Evolutionary conservation across 1,140 invertebrate species (phyloP).

Genomic region (Thrips palmi): DNA sequence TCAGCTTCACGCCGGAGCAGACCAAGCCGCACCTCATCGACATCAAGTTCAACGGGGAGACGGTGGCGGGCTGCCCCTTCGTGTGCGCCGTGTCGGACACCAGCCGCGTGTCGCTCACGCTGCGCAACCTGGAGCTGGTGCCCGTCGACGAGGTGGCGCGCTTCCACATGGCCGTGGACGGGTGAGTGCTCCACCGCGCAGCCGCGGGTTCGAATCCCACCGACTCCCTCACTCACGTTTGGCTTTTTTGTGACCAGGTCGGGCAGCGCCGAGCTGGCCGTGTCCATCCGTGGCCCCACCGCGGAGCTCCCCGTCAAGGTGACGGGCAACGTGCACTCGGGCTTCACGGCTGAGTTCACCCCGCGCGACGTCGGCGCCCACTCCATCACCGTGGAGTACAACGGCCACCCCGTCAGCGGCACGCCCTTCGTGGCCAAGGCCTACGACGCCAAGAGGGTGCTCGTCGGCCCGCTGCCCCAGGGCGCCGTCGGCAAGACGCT

Average conservation of each 20-base stretch:
- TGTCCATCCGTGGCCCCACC: too few relatives aligned
- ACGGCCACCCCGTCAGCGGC: conserved; percentile 71
- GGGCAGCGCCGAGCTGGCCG: too few relatives aligned
- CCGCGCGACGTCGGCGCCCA: conserved; percentile 79
- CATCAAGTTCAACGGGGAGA: conserved; percentile 95
- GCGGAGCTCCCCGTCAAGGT: conserved; percentile 71
- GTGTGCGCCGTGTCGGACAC: conserved; percentile 63
- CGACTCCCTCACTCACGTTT: too few relatives aligned
- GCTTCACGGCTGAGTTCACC: conserved; percentile 79
- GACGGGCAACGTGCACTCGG: conserved; percentile 68
- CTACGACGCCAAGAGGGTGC: conserved; percentile 77
- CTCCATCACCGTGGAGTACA: conserved; percentile 76
- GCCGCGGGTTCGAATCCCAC: too few relatives aligned
- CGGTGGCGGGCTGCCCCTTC: conserved; percentile 83
- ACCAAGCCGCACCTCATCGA: conserved; percentile 86
- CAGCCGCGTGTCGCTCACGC: conserved; percentile 55
- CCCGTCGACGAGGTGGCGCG: conserved; percentile 70
- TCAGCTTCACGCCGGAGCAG: conserved; percentile 87
- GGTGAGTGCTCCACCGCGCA: conserved; percentile 49
- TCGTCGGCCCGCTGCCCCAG: conserved; percentile 65
- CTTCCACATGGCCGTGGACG: conserved; percentile 78
- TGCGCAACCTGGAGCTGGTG: conserved; percentile 66
- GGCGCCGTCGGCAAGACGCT: conserved; percentile 66
- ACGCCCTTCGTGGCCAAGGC: conserved; percentile 86
- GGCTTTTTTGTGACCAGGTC: too few relatives aligned